Evolutionary conservation across 2,888 invertebrate species (phyloP).

Genomic region (Oeneis ivallda): DNA sequence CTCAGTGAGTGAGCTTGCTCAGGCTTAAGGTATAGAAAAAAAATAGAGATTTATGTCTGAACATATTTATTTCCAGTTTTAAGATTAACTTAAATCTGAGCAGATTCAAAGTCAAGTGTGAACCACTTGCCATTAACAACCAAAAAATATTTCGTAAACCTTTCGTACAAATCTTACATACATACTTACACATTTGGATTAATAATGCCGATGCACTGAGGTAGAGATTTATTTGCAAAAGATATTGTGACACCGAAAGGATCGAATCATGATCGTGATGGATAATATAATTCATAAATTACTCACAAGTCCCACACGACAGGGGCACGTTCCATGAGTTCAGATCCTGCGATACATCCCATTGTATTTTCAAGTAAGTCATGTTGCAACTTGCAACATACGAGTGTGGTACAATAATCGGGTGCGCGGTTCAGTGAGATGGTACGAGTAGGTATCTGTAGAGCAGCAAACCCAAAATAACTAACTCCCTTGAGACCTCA

Average conservation of each 20-base stretch:
- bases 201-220: background rate
- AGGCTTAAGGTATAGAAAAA: too few species aligned
- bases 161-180: background rate
- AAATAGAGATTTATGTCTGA: too few species aligned
- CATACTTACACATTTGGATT: background rate
- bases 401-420: slow-evolving; percentile 31
- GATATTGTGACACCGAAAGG: slow-evolving; percentile 18
- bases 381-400: slow-evolving; percentile 22
- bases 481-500: too few species aligned
- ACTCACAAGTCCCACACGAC: slow-evolving; percentile 25
- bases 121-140: background rate
- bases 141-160: background rate
- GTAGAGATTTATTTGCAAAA: slow-evolving; percentile 1
- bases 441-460: background rate
- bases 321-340: slow-evolving; percentile 30
- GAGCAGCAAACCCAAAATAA: background rate
- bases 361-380: slow-evolving; percentile 29
- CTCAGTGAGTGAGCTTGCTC: too few species aligned
- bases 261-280: slow-evolving; percentile 23
- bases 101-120: too few species aligned
- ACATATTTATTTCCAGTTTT: too few species aligned
- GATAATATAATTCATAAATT: slow-evolving; percentile 24
- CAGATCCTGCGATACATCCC: slow-evolving; percentile 32
- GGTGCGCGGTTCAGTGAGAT: slow-evolving; percentile 26
- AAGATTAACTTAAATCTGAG: too few species aligned